Base-by-base conservation (phyloP, 2,113 vertebrate species). In the Columbina picui region DNA sequence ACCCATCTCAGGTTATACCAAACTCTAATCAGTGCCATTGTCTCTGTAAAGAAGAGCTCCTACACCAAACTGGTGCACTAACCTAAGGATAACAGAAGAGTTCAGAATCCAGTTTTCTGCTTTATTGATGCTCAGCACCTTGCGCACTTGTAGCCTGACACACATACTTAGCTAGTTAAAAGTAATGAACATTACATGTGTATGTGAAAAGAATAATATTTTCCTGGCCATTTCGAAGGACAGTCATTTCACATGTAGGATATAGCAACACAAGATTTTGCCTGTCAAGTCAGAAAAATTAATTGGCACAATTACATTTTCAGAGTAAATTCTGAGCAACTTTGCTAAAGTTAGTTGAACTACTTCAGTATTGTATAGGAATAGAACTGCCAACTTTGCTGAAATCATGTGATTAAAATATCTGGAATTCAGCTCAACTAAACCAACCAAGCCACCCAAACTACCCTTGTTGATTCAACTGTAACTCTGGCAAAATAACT, bases 121-220 rank as follows among this genome's bases (percentile, higher is more conserved):
- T 68, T 63, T 25, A 81, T 9, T 14, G 9, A 69, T 5, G 19
- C 2, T 3, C 63, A 73, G 45, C 45, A 52, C 25, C 8, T 52
- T 32, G 10, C 18, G 60, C 30, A 13, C 15, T 18, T 1, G 15
- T 27, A 2, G 1, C 20, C 27, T 47, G 12, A 67, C 11, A 32
- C 2, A 57, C 17, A 65, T n/a, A 45, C 1, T 0, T 3, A 82
- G 57, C 22, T 88, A 47, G 9, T 22, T 78, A 39, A 84, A 84
- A 12, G n/a, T 20, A 89, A 50, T 2, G 1, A 81, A 9, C n/a
- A 52, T 67, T 75, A 32, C 29, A 63, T 0, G 0, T 11, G 16
- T 22, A 55, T 6, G 12, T 10, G 32, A 56, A 38, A 63, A 88
- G 9, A 84, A 53, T 1, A 79, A 3, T 53, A 38, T 75, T 71